Base-by-base conservation (phyloP, 2,888 invertebrate species). In the Ophioninae sp. region DNA sequence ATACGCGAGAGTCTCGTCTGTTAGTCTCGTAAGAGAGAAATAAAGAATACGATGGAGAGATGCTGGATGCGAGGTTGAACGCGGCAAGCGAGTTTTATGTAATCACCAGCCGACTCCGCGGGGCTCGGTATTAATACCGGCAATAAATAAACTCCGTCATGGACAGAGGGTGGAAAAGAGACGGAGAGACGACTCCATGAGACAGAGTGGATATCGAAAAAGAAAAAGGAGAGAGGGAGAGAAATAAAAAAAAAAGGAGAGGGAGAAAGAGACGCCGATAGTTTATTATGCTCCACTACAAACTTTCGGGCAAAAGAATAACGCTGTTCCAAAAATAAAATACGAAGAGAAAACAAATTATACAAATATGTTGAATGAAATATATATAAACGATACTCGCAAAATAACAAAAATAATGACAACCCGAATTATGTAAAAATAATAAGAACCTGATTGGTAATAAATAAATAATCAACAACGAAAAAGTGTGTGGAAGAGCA, bases 61-160 rank as follows among this genome's bases (percentile, higher is more conserved):
- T 69, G 86, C 79, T 81, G 84, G 75, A 83, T 82, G 81, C 50
- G 81, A 82, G 85, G 85, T 85, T 80, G 76, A 85, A 85, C 85
- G 85, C 83, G 87, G 88, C 88, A 87, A 87, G 89, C 89, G 86
- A 89, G 89, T 89, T 91, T 91, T 91, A 90, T 90, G 90, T 91
- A 91, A 91, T 89, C 89, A 89, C 87, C 89, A 85, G 85, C 86
- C 88, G 87, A 88, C 89, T 89, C 87, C 85, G 87, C 87, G 88
- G 87, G 88, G 87, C 87, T 89, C 85, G 88, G 90, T 90, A 90
- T 90, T 90, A 91, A 91, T 91, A 90, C 89, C 86, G 87, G 89
- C 88, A 89, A 90, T 90, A 91, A 90, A 91, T 90, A 90, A 90
- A 88, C 87, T 89, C 88, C 87, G 86, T 87, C 87, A 87, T 87